These are phyloP conservation scores for Microctonus brassicae DNA, from an alignment of 2,888 invertebrate genomes.

Conservation along the genomic window DNA sequence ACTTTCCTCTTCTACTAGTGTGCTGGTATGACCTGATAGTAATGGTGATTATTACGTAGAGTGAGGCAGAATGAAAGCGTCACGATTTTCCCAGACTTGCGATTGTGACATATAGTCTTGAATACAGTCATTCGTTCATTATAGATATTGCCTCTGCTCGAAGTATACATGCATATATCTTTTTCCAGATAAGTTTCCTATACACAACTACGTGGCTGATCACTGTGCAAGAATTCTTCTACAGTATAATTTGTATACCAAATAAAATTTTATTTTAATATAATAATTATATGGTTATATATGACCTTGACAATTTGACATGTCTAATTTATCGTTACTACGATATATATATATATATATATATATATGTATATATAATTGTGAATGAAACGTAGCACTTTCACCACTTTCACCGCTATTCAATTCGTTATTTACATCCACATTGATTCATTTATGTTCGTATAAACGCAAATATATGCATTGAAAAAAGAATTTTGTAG, in stretches of 20 bases:
- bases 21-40: background rate
- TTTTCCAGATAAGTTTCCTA: background rate
- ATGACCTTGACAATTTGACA: background rate
- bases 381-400: background rate
- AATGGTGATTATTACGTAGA: background rate
- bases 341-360: too few relatives aligned
- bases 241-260: too few relatives aligned
- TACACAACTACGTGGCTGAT: background rate
- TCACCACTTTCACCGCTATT: conserved; percentile 16
- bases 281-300: background rate
- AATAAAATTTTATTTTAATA: background rate
- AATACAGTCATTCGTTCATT: background rate
- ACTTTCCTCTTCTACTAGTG: conserved; percentile 7
- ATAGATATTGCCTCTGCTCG: background rate
- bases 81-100: conserved; percentile 24
- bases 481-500: too few relatives aligned
- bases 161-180: background rate
- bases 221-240: too few relatives aligned
- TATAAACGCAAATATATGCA: too few relatives aligned
- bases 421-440: background rate
- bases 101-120: conserved; percentile 5
- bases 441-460: too few relatives aligned
- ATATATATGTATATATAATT: background rate
- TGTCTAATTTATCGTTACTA: background rate
- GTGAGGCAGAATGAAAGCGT: conserved; percentile 2